These are phyloP conservation scores for Lithophane semibrunnea DNA, from an alignment of 2,888 invertebrate genomes.

Conservation along the genomic window DNA sequence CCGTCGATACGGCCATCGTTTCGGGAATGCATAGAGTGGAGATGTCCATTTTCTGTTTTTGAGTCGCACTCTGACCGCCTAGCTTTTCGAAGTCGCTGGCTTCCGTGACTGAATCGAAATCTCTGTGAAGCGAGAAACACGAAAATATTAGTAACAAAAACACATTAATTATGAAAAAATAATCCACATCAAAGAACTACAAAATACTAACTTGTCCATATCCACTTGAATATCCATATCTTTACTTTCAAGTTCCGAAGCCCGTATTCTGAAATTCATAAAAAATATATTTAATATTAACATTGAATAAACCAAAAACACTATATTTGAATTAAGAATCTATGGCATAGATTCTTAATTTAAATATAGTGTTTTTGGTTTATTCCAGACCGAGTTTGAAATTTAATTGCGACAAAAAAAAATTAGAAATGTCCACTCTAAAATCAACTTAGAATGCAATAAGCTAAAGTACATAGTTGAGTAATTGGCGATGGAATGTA, in stretches of 20 bases:
- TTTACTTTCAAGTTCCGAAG: slow-evolving; percentile 79
- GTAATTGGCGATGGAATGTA: too few species aligned
- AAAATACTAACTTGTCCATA: slow-evolving; percentile 82
- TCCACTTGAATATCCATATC: slow-evolving; percentile 85
- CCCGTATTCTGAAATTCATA: slow-evolving; percentile 73
- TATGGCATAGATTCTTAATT: too few species aligned
- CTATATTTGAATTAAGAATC: neutral
- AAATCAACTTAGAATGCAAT: neutral
- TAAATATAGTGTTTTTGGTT: too few species aligned
- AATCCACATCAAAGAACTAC: neutral
- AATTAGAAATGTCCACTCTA: neutral
- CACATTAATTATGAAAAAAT: neutral
- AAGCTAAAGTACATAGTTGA: neutral
- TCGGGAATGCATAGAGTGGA: slow-evolving; percentile 86
- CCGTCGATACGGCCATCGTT: slow-evolving; percentile 89
- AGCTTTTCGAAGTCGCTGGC: slow-evolving; percentile 96
- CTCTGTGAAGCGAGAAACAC: slow-evolving; percentile 84
- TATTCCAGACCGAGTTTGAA: too few species aligned
- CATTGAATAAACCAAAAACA: neutral
- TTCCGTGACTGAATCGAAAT: slow-evolving; percentile 95
- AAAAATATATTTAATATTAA: neutral
- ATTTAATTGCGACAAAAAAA: too few species aligned
- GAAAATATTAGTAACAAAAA: neutral
- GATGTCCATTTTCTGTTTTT: slow-evolving; percentile 79
- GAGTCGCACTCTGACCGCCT: slow-evolving; percentile 90